A percentile compares a stretch with the other conserved stretches of the same genome.
These are phyloP conservation scores for Sycophaga agraensis DNA, from an alignment of 1,140 invertebrate genomes.

Conservation along the genomic window DNA sequence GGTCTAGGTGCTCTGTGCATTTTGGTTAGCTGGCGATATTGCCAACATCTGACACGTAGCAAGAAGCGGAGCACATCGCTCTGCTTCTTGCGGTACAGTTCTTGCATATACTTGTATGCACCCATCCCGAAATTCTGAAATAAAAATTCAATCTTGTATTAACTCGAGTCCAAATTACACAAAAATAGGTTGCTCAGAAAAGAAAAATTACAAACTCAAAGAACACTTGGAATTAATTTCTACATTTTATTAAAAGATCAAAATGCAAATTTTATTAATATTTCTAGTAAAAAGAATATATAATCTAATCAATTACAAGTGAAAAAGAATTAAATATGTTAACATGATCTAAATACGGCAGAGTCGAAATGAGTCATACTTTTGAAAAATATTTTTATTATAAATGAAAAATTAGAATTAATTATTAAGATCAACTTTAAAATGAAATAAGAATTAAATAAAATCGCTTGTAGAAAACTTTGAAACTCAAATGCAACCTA, in stretches of 20 bases:
- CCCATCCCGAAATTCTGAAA: constrained; percentile 75
- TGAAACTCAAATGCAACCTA: too few species aligned
- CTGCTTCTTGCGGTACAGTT: constrained; percentile 99
- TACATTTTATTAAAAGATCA: not conserved
- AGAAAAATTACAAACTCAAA: too few species aligned
- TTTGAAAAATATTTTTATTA: too few species aligned
- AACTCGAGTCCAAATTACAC: not conserved
- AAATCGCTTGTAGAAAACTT: too few species aligned
- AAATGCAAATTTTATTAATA: not conserved
- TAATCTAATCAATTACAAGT: not conserved
- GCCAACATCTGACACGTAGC: constrained; percentile 94
- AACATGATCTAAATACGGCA: too few species aligned
- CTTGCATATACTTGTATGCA: constrained; percentile 99
- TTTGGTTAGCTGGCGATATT: constrained; percentile 94
- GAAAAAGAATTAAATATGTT: not conserved
- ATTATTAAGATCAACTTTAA: not conserved
- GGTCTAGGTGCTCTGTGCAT: constrained; percentile 92
- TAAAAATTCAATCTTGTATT: not conserved
- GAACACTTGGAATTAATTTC: too few species aligned
- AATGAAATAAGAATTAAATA: not conserved
- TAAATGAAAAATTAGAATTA: not conserved
- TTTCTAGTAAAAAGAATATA: too few species aligned
- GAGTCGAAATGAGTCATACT: too few species aligned
- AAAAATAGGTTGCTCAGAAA: too few species aligned
- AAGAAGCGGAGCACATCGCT: constrained; percentile 94